These are phyloP conservation scores for Cossypha niveicapilla DNA, from an alignment of 2,797 vertebrate genomes.

Conservation along the genomic window DNA sequence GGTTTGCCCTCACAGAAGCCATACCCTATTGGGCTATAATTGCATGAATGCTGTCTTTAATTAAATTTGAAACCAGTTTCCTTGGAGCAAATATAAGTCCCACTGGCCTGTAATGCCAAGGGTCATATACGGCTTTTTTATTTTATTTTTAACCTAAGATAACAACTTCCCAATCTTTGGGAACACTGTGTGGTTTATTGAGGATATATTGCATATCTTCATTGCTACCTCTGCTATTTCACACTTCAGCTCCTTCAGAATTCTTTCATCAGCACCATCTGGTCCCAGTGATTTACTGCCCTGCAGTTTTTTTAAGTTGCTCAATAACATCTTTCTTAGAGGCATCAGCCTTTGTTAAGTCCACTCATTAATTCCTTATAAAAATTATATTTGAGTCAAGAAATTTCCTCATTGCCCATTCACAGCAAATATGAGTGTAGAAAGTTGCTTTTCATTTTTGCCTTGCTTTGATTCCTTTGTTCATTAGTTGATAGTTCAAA, in stretches of 20 bases:
- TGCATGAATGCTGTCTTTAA: conserved; percentile 24
- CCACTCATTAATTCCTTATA: not conserved
- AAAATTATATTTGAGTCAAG: not conserved
- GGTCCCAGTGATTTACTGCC: conserved; percentile 24
- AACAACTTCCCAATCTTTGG: conserved; percentile 30
- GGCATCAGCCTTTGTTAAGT: not conserved
- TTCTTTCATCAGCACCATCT: conserved; percentile 57
- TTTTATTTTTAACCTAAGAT: conserved; percentile 18
- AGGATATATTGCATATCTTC: conserved; percentile 39
- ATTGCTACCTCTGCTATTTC: conserved; percentile 55
- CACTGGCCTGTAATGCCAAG: not conserved
- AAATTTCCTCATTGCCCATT: not conserved
- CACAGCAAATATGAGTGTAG: not conserved
- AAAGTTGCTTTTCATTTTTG: not conserved
- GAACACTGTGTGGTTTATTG: conserved; percentile 31
- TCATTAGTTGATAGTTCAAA: not conserved
- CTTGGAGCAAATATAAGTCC: not conserved
- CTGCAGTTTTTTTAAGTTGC: not conserved
- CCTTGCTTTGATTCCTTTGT: not conserved
- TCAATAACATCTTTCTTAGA: not conserved
- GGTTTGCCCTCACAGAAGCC: not conserved
- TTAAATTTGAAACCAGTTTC: conserved; percentile 1
- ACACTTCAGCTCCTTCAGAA: conserved; percentile 52
- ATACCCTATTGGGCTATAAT: not conserved
- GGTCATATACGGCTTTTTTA: not conserved